Percentiles rank a stretch among this genome's conserved stretches.
phyloP scores from a whole-genome alignment of 92 coral and sea anemone species.

The Desmophyllum pertusum region DNA sequence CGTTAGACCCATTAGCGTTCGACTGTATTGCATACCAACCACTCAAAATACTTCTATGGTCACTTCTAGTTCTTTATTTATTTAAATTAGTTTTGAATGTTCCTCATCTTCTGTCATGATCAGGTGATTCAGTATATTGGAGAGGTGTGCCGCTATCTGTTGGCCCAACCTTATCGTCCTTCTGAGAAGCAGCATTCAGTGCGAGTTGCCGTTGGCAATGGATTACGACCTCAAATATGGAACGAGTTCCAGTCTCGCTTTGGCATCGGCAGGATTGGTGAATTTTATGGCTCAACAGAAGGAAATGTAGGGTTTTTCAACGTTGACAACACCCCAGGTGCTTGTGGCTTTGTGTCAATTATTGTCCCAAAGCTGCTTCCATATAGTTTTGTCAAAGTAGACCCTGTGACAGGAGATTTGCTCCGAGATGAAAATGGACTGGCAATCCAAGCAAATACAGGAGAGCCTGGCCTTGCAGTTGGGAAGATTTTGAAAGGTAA shows the following conservation, averaged over 20 bases:
- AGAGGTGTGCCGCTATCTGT: conserved; percentile 93
- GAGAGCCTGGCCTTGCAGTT: conserved; percentile 81
- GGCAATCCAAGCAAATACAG: conserved; percentile 72
- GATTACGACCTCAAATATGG: conserved; percentile 91
- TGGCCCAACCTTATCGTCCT: conserved; percentile 84
- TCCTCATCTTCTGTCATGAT: not conserved
- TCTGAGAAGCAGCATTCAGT: conserved; percentile 79
- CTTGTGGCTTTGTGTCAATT: conserved; percentile 79
- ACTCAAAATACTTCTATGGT: too few species aligned
- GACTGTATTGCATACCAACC: too few species aligned
- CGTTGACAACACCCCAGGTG: conserved; percentile 71
- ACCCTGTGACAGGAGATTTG: conserved; percentile 78
- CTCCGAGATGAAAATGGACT: conserved; percentile 81
- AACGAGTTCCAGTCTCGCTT: conserved; percentile 90
- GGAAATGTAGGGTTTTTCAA: conserved; percentile 77
- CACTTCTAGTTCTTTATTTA: too few species aligned
- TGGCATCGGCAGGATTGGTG: conserved; percentile 76
- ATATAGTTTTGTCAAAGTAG: conserved; percentile 59
- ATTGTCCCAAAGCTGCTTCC: conserved; percentile 64
- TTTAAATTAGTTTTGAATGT: too few species aligned
- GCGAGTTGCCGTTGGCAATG: conserved; percentile 86
- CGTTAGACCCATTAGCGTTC: too few species aligned
- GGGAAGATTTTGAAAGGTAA: conserved; percentile 66
- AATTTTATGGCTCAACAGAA: conserved; percentile 93
- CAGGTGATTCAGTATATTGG: conserved; percentile 90